Evolutionary conservation across 2,888 invertebrate species (phyloP), one percentile per base, ranked within the genome.

Genomic region (Chromoteleia sp.): DNA sequence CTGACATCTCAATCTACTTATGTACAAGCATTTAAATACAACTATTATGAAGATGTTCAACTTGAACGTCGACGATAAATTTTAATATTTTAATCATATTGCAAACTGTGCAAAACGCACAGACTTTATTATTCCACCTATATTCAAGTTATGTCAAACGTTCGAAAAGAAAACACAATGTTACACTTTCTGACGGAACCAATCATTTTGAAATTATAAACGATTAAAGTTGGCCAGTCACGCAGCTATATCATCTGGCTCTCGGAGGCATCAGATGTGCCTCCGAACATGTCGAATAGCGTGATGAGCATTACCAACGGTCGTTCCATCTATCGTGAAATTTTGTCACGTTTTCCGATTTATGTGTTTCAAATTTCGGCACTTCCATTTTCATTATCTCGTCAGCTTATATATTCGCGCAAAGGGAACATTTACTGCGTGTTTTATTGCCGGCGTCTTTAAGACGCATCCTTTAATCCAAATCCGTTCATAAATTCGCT

Each of bases 301-400:
- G 45, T 36, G 36, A 56, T 63, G 63, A 78, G 56, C 65, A 65
- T 59, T 36, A 36, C 67, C 29, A 71, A 58, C 56, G 33, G 36
- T 10, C 33, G 14, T 48, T 3, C 25, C n/a, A 50, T 65, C 41
- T 19, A 52, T 78, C 43, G 30, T 10, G 52, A 8, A 78, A 52
- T 71, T 71, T 52, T 36, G 33, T 78, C 65, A 78, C 71, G 78
- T 78, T 21, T 17, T 36, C 14, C 36, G 59, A 59, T 73, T 71
- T 36, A 67, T 48, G 45, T 21, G 39, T 59, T 52, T 65, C 65
- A 58, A 52, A 67, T 52, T 54, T 65, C 43, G 21, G 39, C 33
- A 58, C 65, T 65, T 71, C 43, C 77, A 78, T 65, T 63, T 70
- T 77, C 10, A 63, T 63, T 70, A 48, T 56, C 45, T 70, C 17